Percentiles rank a stretch among this genome's conserved stretches.
phyloP scores from a whole-genome alignment of 2,113 vertebrate species.

The Caloenas nicobarica region DNA sequence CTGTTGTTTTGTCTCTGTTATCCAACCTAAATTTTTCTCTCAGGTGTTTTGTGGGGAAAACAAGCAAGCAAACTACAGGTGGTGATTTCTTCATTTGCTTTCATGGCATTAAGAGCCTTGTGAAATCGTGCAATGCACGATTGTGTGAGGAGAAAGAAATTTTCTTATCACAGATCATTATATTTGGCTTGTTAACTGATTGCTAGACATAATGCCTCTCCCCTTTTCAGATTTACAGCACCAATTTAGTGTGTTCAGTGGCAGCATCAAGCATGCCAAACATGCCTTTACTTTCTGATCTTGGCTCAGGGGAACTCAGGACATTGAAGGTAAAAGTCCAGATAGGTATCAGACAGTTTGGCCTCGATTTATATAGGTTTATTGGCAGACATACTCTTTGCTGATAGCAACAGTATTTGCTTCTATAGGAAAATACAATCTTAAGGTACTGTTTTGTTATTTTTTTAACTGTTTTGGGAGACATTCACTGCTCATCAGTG shows the following conservation, averaged over 20 bases:
- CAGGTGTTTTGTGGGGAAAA: background rate
- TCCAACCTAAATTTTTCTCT: background rate
- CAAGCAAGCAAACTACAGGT: background rate
- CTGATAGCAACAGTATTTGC: background rate
- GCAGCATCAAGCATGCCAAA: background rate
- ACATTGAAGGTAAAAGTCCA: background rate
- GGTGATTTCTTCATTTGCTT: background rate
- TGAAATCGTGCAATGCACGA: background rate
- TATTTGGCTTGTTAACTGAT: background rate
- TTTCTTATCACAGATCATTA: background rate
- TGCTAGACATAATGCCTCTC: background rate
- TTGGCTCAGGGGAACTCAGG: background rate
- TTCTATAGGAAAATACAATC: background rate
- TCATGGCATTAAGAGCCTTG: background rate
- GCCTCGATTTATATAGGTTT: background rate
- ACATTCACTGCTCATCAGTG: background rate
- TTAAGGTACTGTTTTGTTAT: background rate
- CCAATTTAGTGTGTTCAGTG: background rate
- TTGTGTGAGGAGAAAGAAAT: background rate
- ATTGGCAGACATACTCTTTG: background rate
- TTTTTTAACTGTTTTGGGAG: background rate
- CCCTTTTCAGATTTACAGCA: background rate
- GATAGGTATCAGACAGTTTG: background rate
- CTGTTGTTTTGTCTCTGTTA: background rate
- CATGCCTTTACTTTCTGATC: background rate